Conservation (phyloP, 2,797 vertebrate species). For the Halcyon badia region DNA sequence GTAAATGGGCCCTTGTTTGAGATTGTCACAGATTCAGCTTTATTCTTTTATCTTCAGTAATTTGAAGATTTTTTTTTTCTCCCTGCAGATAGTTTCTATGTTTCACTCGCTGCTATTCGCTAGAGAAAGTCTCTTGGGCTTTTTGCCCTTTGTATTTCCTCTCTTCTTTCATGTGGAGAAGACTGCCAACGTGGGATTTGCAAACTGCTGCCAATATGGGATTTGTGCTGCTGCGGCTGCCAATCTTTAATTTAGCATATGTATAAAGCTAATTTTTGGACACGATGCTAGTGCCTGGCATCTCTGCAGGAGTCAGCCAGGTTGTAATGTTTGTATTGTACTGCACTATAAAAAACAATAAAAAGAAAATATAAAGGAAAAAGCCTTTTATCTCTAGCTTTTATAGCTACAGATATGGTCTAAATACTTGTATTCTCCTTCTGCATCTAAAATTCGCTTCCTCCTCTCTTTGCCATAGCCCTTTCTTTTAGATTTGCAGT, state of each 20-base stretch:
- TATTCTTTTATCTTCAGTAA: constrained; percentile 65
- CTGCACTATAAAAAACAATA: constrained; percentile 74
- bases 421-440: constrained; percentile 70
- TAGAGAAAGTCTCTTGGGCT: constrained; percentile 75
- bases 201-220: constrained; percentile 80
- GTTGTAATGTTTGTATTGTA: constrained; percentile 78
- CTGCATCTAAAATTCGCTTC: constrained; percentile 72
- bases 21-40: constrained; percentile 32
- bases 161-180: constrained; percentile 80
- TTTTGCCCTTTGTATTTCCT: constrained; percentile 77
- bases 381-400: constrained; percentile 72
- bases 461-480: constrained; percentile 21
- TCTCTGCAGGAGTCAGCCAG: constrained; percentile 76
- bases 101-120: constrained; percentile 68
- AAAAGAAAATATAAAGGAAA: constrained; percentile 70
- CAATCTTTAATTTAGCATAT: constrained; percentile 86
- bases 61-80: constrained; percentile 22
- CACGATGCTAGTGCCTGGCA: constrained; percentile 78
- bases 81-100: constrained; percentile 65
- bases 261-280: constrained; percentile 85
- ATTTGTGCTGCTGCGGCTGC: constrained; percentile 78
- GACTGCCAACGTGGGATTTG: constrained; percentile 81
- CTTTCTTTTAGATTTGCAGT: constrained; percentile 77
- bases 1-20: not conserved
- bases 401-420: constrained; percentile 71